Percentiles rank a stretch among this genome's conserved stretches.
Evolutionary conservation across 1,140 invertebrate species (phyloP).

Genomic region (Trichogramma pretiosum): DNA sequence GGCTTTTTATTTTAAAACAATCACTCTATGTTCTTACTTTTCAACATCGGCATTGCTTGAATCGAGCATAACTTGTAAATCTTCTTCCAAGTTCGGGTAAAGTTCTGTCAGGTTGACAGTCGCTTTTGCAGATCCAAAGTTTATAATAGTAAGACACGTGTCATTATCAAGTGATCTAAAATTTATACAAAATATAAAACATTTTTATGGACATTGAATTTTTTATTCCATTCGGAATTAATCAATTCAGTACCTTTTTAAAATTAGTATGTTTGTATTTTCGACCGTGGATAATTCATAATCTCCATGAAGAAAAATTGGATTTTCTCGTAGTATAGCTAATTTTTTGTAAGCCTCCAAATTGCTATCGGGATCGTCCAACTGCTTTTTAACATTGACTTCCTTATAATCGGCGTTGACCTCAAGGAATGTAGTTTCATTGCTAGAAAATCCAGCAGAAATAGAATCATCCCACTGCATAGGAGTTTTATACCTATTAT

Average conservation of each 20-base stretch:
- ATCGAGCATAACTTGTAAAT: constrained; percentile 43
- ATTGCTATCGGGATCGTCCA: constrained; percentile 37
- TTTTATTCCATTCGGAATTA: constrained; percentile 25
- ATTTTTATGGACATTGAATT: constrained; percentile 38
- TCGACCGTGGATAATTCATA: constrained; percentile 30
- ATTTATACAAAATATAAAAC: constrained; percentile 23
- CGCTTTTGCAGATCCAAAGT: constrained; percentile 39
- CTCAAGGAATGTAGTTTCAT: constrained; percentile 59
- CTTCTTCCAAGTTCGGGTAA: constrained; percentile 31
- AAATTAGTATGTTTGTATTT: constrained; percentile 27
- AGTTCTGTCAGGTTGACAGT: constrained; percentile 35
- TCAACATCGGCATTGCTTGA: constrained; percentile 22
- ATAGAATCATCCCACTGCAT: constrained; percentile 61
- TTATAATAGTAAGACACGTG: constrained; percentile 44
- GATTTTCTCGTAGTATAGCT: constrained; percentile 35
- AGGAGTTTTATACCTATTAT: constrained; percentile 63
- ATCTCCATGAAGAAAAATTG: constrained; percentile 34
- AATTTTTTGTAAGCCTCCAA: constrained; percentile 46
- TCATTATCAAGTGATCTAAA: constrained; percentile 32
- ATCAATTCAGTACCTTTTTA: constrained; percentile 39
- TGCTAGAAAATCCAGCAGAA: constrained; percentile 57
- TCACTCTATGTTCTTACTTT: constrained; percentile 17
- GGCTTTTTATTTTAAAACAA: constrained; percentile 7
- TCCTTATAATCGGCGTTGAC: constrained; percentile 47
- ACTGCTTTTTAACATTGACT: constrained; percentile 46